Base-by-base conservation (phyloP, 2,888 invertebrate species). In the Mellilla xanthometata region DNA sequence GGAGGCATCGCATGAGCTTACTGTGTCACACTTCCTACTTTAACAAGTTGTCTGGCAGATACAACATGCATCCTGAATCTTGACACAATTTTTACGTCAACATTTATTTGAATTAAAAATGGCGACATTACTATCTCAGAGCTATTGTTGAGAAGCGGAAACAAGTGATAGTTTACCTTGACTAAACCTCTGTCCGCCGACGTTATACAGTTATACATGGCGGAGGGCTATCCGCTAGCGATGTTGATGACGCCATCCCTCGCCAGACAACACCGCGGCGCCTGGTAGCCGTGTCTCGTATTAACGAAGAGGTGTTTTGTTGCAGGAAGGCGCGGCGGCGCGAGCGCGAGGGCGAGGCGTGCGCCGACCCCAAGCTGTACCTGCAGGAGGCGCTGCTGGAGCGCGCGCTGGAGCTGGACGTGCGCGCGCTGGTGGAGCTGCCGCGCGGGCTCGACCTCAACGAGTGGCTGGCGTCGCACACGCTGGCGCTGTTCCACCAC, bases 381-480 rank as follows among this genome's bases (percentile, higher is more conserved):
- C 93, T 98, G 88, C 97, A 98, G 91, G 96, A 97, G 81, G 95
- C 96, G 80, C 95, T 97, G 76, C 93, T 97, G 79, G 97, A 98
- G 92, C 93, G 96, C 86, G 96, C 97, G 91, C 92, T 98, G 83
- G 97, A 98, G 90, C 93, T 96, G 79, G 97, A 98, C 92, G 93
- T 99, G 91, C 94, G 95, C 81, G 94, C 96, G 90, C 93, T 99
- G 81, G 97, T 99, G 62, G 96, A 96, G 87, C 92, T 99, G 84
- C 99, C 99, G 67, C 94, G 95, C 63, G 98, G 98, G 58, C 93
- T 99, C 83, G 99, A 99, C 90, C 96, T 96, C 91, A 98, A 99
- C 90, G 99, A 99, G 93, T 99, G 99, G 99, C 94, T 99, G 74
- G 99, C 99, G 62, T 98, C 98, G 60, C 99, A 99, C 88, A 98